phyloP scores from a whole-genome alignment of 1,140 invertebrate species.

The Acyrthosiphon pisum region DNA sequence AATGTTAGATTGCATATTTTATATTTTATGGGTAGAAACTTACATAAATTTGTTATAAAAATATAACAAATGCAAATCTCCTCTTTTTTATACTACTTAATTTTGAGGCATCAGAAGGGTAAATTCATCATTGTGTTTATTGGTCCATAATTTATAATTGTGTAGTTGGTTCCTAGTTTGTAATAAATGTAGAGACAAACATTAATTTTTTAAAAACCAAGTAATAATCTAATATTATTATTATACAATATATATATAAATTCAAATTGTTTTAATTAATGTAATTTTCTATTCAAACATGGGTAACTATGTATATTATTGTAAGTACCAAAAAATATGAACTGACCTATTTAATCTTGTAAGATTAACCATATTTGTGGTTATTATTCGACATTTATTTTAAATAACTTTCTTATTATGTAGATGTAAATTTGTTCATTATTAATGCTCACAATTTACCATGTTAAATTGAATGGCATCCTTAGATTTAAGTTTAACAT shows the following conservation, averaged over 20 bases:
- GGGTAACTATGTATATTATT: no score
- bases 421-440: neutral
- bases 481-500: conserved; percentile 19
- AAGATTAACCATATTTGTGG: neutral
- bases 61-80: neutral
- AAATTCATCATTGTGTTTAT: neutral
- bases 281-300: no score
- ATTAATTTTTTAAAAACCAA: neutral
- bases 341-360: neutral
- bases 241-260: no score
- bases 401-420: neutral
- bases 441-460: neutral
- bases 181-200: neutral
- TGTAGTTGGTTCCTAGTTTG: neutral
- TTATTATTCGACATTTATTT: neutral
- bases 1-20: neutral
- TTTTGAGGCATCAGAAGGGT: neutral
- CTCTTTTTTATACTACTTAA: neutral
- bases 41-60: neutral
- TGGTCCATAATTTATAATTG: neutral
- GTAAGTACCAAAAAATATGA: neutral
- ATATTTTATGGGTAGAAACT: neutral
- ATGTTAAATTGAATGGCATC: neutral
- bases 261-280: neutral
- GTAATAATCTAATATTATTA: neutral